Evolutionary conservation across 2,888 invertebrate species (phyloP).

Genomic region (Eristalis tenax): DNA sequence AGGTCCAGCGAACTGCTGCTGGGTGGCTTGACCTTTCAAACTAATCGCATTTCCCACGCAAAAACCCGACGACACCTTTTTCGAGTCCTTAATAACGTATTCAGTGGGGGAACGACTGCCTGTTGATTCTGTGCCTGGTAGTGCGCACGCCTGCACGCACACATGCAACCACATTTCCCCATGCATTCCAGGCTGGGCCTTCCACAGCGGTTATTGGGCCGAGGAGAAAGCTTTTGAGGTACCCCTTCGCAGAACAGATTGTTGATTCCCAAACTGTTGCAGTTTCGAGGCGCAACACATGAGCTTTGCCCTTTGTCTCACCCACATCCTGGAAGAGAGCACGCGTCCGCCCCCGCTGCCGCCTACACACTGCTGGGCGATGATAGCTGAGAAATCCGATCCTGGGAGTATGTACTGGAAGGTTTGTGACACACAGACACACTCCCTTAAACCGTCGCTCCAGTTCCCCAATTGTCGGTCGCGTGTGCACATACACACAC

Average conservation of each 20-base stretch:
- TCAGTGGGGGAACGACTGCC: slow-evolving; percentile 62
- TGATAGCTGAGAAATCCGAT: slow-evolving; percentile 10
- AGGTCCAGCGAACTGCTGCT: slow-evolving; percentile 52
- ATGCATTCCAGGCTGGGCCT: slow-evolving; percentile 20
- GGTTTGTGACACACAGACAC: slow-evolving; percentile 38
- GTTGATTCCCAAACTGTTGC: slow-evolving; percentile 72
- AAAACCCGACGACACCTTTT: slow-evolving; percentile 64
- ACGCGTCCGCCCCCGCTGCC: slow-evolving; percentile 24
- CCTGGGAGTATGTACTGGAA: slow-evolving; percentile 67
- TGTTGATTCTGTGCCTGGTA: slow-evolving; percentile 49
- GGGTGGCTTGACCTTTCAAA: slow-evolving; percentile 60
- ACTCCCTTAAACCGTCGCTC: slow-evolving; percentile 6
- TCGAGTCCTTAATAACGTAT: slow-evolving; percentile 58
- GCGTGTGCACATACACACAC: slow-evolving; percentile 28
- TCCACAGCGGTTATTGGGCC: slow-evolving; percentile 42
- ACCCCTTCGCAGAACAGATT: slow-evolving; percentile 56
- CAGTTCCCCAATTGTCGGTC: slow-evolving; percentile 47
- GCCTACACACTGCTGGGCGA: slow-evolving; percentile 13
- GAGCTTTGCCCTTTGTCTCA: slow-evolving; percentile 67
- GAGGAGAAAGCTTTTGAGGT: slow-evolving; percentile 27
- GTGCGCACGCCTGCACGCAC: slow-evolving; percentile 49
- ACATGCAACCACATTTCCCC: slow-evolving; percentile 6
- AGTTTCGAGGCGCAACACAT: slow-evolving; percentile 66
- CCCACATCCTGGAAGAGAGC: slow-evolving; percentile 41
- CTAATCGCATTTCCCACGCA: slow-evolving; percentile 61